Percentiles rank a stretch among this genome's conserved stretches.
Evolutionary conservation across 2,113 vertebrate genomes (phyloP).

Genomic region (Hystrix cristata): DNA sequence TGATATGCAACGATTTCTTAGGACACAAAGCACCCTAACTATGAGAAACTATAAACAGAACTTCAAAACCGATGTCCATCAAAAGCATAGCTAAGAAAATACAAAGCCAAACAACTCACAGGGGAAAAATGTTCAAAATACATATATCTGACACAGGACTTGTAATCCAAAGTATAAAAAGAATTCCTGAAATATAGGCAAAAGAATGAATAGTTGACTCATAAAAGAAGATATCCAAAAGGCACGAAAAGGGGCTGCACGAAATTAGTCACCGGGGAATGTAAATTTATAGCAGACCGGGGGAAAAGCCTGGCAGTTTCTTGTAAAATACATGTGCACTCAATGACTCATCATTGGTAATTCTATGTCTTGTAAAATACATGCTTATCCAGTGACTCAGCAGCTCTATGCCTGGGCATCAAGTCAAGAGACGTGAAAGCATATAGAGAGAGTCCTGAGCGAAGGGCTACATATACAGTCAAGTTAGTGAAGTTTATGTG

Average conservation of each 20-base stretch:
- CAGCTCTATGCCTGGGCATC: neutral
- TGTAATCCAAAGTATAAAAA: neutral
- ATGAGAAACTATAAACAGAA: neutral
- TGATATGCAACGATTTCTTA: neutral
- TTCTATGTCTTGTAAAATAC: neutral
- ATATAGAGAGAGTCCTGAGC: too few relatives aligned
- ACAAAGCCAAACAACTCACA: neutral
- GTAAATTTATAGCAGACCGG: neutral
- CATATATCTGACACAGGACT: neutral
- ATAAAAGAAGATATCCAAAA: neutral
- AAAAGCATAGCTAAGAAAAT: neutral
- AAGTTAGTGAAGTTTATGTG: too few relatives aligned
- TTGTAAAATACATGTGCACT: neutral
- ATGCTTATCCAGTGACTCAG: neutral
- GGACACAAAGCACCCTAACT: too few relatives aligned
- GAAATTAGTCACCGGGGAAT: neutral
- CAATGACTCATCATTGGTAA: neutral
- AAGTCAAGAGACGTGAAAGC: neutral
- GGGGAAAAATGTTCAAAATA: neutral
- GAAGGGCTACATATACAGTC: too few relatives aligned
- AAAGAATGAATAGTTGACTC: neutral
- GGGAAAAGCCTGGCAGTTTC: neutral
- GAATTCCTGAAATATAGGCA: neutral
- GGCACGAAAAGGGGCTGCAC: neutral
- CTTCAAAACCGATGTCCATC: neutral